Conservation (phyloP, 2,888 invertebrate species). For the Drosophila conformis region DNA sequence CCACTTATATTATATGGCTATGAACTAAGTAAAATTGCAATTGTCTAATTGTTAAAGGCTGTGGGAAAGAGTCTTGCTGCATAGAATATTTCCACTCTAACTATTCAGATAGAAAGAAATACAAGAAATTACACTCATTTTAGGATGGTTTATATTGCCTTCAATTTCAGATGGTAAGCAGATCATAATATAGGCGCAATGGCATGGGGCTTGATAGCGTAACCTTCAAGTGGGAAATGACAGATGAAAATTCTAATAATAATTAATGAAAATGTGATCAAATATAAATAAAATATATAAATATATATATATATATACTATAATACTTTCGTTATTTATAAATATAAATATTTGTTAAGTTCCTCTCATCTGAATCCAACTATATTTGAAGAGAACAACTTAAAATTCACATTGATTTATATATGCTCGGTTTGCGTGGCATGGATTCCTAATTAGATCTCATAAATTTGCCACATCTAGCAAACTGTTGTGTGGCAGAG, state of each 20-base stretch:
- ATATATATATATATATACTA: not conserved
- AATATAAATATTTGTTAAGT: accelerated
- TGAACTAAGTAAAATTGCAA: not conserved
- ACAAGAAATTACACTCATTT: not conserved
- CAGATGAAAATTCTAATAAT: too few relatives aligned
- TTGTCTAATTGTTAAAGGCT: not conserved
- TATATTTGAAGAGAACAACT: not conserved
- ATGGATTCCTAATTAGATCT: not conserved
- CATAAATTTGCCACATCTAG: not conserved
- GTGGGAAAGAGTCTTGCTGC: not conserved
- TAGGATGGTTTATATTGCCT: not conserved
- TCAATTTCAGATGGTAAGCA: not conserved
- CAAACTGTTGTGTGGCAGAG: not conserved
- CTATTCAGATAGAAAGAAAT: not conserved
- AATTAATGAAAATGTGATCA: not conserved
- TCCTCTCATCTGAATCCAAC: not conserved
- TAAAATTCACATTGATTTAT: not conserved
- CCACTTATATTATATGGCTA: not conserved
- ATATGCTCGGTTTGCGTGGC: not conserved
- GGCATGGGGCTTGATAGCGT: too few relatives aligned
- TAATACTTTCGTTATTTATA: not conserved
- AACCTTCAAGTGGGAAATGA: not conserved
- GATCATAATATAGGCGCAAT: not conserved
- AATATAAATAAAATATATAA: too few relatives aligned
- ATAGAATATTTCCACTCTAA: not conserved